Conservation (phyloP, 2,113 vertebrate species). For the Calyptomena viridis region DNA sequence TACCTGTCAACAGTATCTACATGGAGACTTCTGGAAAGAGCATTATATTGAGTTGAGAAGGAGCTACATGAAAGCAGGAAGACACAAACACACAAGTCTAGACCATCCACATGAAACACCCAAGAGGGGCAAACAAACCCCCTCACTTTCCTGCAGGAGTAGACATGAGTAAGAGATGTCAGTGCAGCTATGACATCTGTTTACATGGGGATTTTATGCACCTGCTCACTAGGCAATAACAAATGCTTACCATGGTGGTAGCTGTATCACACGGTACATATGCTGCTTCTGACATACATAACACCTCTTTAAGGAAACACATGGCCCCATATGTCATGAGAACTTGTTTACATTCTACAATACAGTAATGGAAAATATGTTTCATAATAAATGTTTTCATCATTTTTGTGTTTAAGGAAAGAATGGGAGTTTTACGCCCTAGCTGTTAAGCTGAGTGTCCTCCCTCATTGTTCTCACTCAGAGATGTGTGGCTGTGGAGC, state of each 20-base stretch:
- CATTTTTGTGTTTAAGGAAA: slow-evolving; percentile 62
- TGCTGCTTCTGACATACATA: slow-evolving; percentile 75
- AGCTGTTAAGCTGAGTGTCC: slow-evolving; percentile 40
- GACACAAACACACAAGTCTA: slow-evolving; percentile 11
- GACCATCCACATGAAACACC: slow-evolving; percentile 35
- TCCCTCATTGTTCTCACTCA: slow-evolving; percentile 12
- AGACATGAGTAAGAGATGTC: slow-evolving; percentile 30
- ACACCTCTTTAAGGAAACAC: slow-evolving; percentile 79
- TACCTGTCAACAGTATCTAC: background rate
- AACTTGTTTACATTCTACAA: slow-evolving; percentile 75
- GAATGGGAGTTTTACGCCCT: slow-evolving; percentile 53
- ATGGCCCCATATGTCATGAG: slow-evolving; percentile 78
- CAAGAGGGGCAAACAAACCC: slow-evolving; percentile 36
- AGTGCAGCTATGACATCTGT: slow-evolving; percentile 63
- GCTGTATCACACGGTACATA: slow-evolving; percentile 75
- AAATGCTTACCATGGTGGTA: slow-evolving; percentile 65
- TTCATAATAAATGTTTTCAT: slow-evolving; percentile 78
- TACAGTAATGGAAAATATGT: slow-evolving; percentile 76
- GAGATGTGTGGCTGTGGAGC: background rate
- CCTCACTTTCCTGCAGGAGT: slow-evolving; percentile 45
- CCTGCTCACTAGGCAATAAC: slow-evolving; percentile 73
- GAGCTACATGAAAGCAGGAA: background rate
- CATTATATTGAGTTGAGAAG: background rate
- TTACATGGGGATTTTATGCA: slow-evolving; percentile 69
- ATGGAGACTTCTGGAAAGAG: background rate